phyloP scores from a whole-genome alignment of 2,888 invertebrate species.

The Eristalinus sepulchralis region DNA sequence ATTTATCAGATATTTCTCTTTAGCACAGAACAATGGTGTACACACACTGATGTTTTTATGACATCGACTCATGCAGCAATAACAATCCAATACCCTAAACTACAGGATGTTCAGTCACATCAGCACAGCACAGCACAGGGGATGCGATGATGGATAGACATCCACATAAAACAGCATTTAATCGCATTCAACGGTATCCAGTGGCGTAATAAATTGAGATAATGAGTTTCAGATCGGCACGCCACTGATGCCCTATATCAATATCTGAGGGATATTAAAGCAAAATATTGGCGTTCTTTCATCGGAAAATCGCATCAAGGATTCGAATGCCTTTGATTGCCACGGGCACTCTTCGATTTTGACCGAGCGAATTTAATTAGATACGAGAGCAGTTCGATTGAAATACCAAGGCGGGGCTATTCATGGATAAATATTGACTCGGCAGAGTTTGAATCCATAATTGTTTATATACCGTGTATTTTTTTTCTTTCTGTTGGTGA shows the following conservation, averaged over 20 bases:
- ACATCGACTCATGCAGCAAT: not conserved
- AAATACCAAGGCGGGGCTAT: not conserved
- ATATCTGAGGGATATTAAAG: not conserved
- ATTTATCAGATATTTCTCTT: not conserved
- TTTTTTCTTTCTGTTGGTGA: not conserved
- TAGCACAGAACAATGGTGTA: not conserved
- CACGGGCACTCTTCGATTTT: not conserved
- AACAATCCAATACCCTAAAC: not conserved
- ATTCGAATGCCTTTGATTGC: not conserved
- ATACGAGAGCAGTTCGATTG: not conserved
- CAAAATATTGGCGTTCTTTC: not conserved
- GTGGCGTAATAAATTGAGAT: slow-evolving; percentile 2
- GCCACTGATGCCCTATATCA: not conserved
- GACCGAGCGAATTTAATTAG: slow-evolving; percentile 2
- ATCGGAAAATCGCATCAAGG: not conserved
- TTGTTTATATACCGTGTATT: not conserved
- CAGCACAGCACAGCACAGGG: not conserved
- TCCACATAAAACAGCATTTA: not conserved
- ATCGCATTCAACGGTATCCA: not conserved
- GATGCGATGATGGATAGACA: not conserved
- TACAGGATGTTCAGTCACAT: not conserved
- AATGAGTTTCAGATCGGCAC: slow-evolving; percentile 3
- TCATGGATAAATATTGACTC: not conserved
- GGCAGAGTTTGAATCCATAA: not conserved
- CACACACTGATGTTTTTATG: not conserved